Evolutionary conservation across 2,797 vertebrate species (phyloP).

Genomic region (Intellagama lesueurii): DNA sequence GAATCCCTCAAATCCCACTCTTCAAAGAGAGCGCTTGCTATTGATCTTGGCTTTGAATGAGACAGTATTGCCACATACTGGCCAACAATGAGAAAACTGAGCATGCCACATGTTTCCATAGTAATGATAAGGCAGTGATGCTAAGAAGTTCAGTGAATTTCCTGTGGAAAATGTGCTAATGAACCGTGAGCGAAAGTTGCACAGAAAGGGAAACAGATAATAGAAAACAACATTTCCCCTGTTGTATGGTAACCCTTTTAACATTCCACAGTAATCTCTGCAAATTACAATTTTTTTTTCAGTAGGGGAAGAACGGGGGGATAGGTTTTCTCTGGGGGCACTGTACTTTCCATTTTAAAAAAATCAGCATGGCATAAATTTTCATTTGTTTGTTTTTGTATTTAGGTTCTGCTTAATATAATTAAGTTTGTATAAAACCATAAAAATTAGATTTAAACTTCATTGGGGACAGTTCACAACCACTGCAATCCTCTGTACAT

Average conservation of each 20-base stretch:
- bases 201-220: neutral
- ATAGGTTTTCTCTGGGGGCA: neutral
- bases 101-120: slow-evolving; percentile 12
- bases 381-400: neutral
- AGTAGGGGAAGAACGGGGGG: neutral
- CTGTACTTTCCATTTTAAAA: neutral
- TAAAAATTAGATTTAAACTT: neutral
- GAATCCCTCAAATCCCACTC: slow-evolving; percentile 56
- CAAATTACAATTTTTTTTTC: neutral
- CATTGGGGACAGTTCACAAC: neutral
- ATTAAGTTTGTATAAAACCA: neutral
- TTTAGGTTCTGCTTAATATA: neutral
- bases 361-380: neutral
- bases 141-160: neutral
- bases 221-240: neutral
- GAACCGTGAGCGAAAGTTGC: neutral
- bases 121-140: neutral
- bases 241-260: neutral
- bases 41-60: slow-evolving; percentile 57
- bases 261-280: neutral
- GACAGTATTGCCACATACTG: slow-evolving; percentile 5
- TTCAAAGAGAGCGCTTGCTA: slow-evolving; percentile 57
- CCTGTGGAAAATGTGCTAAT: slow-evolving; percentile 4
- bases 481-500: neutral
- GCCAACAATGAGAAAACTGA: slow-evolving; percentile 36